Evolutionary conservation across 2,113 vertebrate genomes (phyloP).

Genomic region (Chlorocebus sabaeus): DNA sequence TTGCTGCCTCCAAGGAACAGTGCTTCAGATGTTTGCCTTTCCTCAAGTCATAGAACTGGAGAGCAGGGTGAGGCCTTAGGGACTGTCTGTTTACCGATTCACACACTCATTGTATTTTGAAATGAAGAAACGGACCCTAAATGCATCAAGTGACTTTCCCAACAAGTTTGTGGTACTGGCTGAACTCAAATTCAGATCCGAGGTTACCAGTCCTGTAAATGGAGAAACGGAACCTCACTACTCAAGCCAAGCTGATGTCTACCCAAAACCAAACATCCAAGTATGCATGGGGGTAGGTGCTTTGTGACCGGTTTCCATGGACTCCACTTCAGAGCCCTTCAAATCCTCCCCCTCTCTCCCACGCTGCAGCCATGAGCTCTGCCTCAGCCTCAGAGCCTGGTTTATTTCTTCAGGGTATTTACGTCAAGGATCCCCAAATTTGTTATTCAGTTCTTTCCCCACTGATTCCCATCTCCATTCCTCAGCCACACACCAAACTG

Average conservation of each 20-base stretch:
- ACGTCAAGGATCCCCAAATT: background rate
- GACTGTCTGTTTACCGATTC: background rate
- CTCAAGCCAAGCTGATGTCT: background rate
- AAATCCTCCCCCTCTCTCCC: background rate
- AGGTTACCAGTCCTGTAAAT: background rate
- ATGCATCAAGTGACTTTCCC: background rate
- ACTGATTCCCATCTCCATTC: background rate
- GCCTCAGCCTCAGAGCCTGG: background rate
- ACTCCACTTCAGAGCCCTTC: background rate
- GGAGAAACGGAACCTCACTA: background rate
- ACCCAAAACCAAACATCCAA: background rate
- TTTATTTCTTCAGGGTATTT: background rate
- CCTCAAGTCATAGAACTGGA: background rate
- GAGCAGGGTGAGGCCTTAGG: background rate
- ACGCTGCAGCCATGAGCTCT: accelerated
- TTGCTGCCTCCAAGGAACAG: background rate
- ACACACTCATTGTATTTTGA: background rate
- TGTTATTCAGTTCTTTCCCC: background rate
- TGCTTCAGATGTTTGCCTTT: background rate
- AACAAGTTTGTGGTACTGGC: background rate
- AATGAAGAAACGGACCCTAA: background rate
- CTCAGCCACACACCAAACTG: background rate
- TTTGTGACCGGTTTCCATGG: accelerated
- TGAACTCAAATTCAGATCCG: background rate
- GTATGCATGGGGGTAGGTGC: accelerated